Evolutionary conservation across 2,113 vertebrate genomes (phyloP), one percentile per base, ranked within the genome.

Genomic region (Pongo abelii): DNA sequence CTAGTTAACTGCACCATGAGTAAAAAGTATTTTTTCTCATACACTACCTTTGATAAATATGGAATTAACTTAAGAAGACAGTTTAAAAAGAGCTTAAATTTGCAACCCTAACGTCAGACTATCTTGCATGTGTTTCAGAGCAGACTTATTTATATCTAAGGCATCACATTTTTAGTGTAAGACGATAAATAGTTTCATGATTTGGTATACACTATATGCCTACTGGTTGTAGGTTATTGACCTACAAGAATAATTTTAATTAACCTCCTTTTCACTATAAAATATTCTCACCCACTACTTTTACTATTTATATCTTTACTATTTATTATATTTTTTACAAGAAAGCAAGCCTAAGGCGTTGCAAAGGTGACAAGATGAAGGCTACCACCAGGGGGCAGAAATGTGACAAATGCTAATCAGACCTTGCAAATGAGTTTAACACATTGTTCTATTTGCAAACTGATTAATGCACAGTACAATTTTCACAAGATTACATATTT

Each of bases 381-480:
- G 35, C 13, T 20, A 81, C 96, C 97, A 95, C 96, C 72, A 98
- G 97, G 88, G 94, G 97, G 97, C 98, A 98, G 95, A 90, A 81
- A 81, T 79, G 69, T 79, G 18, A 85, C 50, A 91, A 94, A 84
- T 40, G 27, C 17, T 59, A 25, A 25, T 59, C 46, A 35, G 14
- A 67, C 1, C 17, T 8, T 88, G 46, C 11, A 38, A 83, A 70
- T 23, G 20, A 27, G n/a, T 35, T 84, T 55, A 91, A 40, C 27
- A 78, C 16, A 12, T 64, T 94, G 90, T 84, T 80, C 27, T 46
- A 74, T 74, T 46, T 77, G 25, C 46, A 46, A 77, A 91, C 9
- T n/a, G 35, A 46, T 77, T 32, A 69, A 96, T 59, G 89, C 25
- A 48, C 17, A 90, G 20, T 48, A 84, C 20, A 85, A 35, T 79